These are phyloP conservation scores for Orthosia incerta DNA, from an alignment of 2,888 invertebrate genomes.

Conservation along the genomic window DNA sequence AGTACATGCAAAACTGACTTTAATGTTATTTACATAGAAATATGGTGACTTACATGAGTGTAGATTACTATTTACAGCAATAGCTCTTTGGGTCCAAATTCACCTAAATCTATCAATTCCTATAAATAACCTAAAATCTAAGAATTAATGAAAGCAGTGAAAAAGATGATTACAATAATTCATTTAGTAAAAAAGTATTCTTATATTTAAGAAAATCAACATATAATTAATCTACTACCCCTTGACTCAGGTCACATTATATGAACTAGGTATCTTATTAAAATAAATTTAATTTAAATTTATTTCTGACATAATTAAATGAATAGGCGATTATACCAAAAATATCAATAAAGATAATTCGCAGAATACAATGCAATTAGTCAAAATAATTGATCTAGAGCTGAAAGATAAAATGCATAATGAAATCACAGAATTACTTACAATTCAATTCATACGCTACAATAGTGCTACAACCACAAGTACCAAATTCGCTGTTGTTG, in stretches of 20 bases:
- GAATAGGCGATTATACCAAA: too few relatives aligned
- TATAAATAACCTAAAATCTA: conserved; percentile 57
- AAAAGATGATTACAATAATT: conserved; percentile 44
- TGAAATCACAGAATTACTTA: conserved; percentile 67
- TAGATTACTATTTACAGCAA: conserved; percentile 63
- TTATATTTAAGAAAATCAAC: conserved; percentile 27
- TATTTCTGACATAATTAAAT: conserved; percentile 7
- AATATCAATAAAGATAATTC: conserved; percentile 10
- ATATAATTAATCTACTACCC: conserved; percentile 16
- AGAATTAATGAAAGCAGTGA: conserved; percentile 52
- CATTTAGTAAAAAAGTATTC: conserved; percentile 27
- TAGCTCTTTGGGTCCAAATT: conserved; percentile 66
- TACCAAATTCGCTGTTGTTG: conserved; percentile 67
- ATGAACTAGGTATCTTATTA: too few relatives aligned
- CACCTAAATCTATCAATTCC: conserved; percentile 62
- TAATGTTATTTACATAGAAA: conserved; percentile 54
- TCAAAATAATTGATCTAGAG: conserved; percentile 15
- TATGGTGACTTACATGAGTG: conserved; percentile 50
- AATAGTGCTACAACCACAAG: conserved; percentile 68
- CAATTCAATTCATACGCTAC: conserved; percentile 72
- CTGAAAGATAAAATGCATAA: conserved; percentile 53
- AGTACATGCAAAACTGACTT: conserved; percentile 27
- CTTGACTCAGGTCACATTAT: conserved; percentile 21
- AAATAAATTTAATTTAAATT: too few relatives aligned
- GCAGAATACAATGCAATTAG: conserved; percentile 4